Percentiles rank a stretch among this genome's conserved stretches.
phyloP scores from a whole-genome alignment of 2,113 vertebrate species.

The Tragelaphus buxtoni region DNA sequence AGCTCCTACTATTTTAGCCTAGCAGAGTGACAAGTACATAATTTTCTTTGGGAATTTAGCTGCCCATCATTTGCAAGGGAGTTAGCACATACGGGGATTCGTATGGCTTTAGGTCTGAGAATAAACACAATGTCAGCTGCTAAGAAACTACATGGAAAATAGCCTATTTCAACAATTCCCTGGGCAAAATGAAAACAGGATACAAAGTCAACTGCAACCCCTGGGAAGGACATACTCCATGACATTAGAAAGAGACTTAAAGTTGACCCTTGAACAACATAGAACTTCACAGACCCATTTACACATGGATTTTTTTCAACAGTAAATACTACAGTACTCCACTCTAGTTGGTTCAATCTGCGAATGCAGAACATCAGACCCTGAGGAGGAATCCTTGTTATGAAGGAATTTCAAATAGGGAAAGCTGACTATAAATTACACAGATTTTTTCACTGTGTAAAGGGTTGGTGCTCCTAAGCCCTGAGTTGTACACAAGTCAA shows the following conservation, averaged over 20 bases:
- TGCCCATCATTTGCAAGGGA: neutral
- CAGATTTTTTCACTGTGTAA: neutral
- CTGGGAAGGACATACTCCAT: neutral
- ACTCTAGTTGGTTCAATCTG: neutral
- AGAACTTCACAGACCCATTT: neutral
- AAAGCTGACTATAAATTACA: neutral
- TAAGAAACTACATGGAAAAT: conserved; percentile 1
- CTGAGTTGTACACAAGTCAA: neutral
- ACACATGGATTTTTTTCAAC: neutral
- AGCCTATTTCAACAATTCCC: neutral
- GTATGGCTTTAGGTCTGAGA: neutral
- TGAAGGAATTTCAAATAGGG: neutral
- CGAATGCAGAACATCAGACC: neutral
- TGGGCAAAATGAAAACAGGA: neutral
- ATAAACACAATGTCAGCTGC: neutral
- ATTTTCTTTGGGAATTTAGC: neutral
- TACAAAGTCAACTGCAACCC: neutral
- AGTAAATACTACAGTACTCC: neutral
- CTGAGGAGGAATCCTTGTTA: neutral
- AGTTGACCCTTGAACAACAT: neutral
- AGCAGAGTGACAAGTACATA: neutral
- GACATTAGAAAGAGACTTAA: neutral
- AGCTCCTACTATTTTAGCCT: neutral
- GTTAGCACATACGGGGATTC: neutral
- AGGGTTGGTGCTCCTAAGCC: neutral